These are phyloP conservation scores for Matsumyia berberina DNA, from an alignment of 2,888 invertebrate species.

Conservation along the genomic window DNA sequence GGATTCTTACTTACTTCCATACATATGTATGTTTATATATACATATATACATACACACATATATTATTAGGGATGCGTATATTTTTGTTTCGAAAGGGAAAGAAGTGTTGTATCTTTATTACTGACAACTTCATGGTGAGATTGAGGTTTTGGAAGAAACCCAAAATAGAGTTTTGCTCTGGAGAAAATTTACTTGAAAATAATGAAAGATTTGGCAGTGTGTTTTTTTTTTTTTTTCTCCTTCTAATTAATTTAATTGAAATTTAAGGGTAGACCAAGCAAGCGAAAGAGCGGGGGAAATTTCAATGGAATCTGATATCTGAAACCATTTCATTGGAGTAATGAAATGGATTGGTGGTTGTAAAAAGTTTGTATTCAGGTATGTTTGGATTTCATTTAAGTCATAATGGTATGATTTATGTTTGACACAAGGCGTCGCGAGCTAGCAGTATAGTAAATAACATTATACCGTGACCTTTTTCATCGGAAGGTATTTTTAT, in stretches of 20 bases:
- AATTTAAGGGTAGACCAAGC: constrained; percentile 12
- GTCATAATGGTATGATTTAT: constrained; percentile 11
- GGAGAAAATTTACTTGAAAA: constrained; percentile 4
- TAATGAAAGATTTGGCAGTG: neutral
- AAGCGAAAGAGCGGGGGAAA: neutral
- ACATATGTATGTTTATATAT: too few relatives aligned
- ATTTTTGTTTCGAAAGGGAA: neutral
- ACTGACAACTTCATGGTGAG: neutral
- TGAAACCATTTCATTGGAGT: constrained; percentile 10
- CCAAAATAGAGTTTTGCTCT: neutral
- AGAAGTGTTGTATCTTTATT: neutral
- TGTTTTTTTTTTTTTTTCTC: neutral
- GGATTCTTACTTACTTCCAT: neutral
- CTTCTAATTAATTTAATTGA: neutral
- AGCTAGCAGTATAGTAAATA: neutral
- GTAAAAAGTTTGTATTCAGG: constrained; percentile 5
- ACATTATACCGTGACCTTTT: constrained; percentile 11
- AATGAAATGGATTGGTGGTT: neutral
- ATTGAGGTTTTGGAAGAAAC: neutral
- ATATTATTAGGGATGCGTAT: constrained; percentile 13
- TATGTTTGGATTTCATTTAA: constrained; percentile 14
- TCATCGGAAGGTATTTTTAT: neutral
- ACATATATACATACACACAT: too few relatives aligned
- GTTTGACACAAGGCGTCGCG: neutral
- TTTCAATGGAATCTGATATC: constrained; percentile 5